Base-by-base conservation (phyloP, 1,140 invertebrate species). In the Lordiphosa mommai region DNA sequence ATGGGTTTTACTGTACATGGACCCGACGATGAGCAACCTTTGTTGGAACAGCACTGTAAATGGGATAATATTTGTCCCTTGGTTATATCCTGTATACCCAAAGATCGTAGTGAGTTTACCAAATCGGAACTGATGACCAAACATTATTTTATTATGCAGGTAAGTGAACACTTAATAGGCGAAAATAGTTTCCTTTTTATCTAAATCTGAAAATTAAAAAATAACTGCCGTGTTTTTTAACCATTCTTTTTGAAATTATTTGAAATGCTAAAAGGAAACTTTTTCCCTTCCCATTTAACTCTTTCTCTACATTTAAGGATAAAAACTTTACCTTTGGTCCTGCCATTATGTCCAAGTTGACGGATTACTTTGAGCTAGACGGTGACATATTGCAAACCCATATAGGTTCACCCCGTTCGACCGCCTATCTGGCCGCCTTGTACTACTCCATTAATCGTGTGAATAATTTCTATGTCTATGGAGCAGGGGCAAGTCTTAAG, bases 321-420 rank as follows among this genome's bases (percentile, higher is more conserved):
- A 92, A 93, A 46, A 93, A 94, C 20, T 92, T 95, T 65, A 94
- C 94, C 59, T 89, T 94, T 29, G 94, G 94, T 2, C 94, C 94
- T 0, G 94, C 93, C 0, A 91, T 93, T 2, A 90, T 95, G 47
- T 92, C 92, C 41, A 92, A 92, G 44, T 90, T 94, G 1, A 90
- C 95, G 30, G 90, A 91, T 0, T 91, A 92, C 6, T 91, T 92
- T 51, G 90, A 91, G 40, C 87, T 95, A 4, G 91, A 91, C 16
- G 77, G 77, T 2, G 93, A 92, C n/a, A 93, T 95, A 0, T 90
- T 94, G 0, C 92, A 95, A 70, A 95, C 94, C 0, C 94, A 95
- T 72, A 91, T 94, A 0, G 92, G 93, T 0, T 94, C 94, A 0
- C 94, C 94, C 0, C 90, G 94, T 4, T 93, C 94, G 20, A 94